Percentiles rank a stretch among this genome's conserved stretches.
Evolutionary conservation across 2,113 vertebrate species (phyloP).

Genomic region (Leuciscus idus): DNA sequence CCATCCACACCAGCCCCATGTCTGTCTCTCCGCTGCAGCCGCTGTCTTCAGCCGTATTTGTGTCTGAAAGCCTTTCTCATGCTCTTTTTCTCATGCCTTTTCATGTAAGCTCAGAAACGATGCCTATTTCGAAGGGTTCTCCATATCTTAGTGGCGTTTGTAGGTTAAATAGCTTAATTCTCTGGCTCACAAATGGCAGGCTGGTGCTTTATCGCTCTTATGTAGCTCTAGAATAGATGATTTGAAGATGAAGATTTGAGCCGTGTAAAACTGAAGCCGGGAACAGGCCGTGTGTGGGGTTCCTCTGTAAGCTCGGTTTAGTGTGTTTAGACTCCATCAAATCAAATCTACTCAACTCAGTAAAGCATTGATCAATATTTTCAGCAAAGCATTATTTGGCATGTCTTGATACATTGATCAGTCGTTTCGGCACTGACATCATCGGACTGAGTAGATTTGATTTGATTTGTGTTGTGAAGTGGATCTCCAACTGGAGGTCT

Average conservation of each 20-base stretch:
- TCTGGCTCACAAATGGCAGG: conserved; percentile 57
- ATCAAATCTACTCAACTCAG: neutral
- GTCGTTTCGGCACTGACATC: neutral
- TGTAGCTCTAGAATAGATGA: conserved; percentile 21
- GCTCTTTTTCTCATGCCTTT: conserved; percentile 1
- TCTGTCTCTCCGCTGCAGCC: conserved; percentile 54
- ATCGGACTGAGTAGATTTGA: neutral
- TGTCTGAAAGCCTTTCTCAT: neutral
- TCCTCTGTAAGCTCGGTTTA: neutral
- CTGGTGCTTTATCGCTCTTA: conserved; percentile 51
- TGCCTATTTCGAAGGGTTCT: conserved; percentile 59
- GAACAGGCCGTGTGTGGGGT: conserved; percentile 1
- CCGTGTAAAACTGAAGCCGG: neutral
- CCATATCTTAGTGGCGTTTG: conserved; percentile 61
- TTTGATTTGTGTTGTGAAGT: neutral
- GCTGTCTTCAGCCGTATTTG: neutral
- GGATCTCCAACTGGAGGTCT: neutral
- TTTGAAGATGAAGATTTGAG: neutral
- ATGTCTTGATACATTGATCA: conserved; percentile 7
- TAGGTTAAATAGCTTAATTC: conserved; percentile 67
- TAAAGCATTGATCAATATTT: conserved; percentile 2
- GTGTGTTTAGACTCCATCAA: neutral
- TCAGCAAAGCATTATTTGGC: neutral
- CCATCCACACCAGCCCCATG: conserved; percentile 34
- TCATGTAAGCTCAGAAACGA: conserved; percentile 43